A percentile compares a stretch with the other conserved stretches of the same genome.
phyloP scores from a whole-genome alignment of 2,888 invertebrate genomes.

The Acleris emargana region DNA sequence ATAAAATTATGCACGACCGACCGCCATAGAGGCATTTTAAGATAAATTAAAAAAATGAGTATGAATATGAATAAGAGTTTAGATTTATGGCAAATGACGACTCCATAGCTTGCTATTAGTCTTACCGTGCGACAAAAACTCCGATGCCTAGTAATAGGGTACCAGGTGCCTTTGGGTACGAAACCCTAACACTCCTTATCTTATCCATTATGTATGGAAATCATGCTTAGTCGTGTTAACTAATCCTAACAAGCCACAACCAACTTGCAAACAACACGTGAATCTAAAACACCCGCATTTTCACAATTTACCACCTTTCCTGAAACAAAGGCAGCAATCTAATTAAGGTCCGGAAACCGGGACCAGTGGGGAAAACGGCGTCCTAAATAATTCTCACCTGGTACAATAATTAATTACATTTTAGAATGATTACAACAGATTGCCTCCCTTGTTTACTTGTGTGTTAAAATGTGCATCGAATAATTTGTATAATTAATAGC shows the following conservation, averaged over 20 bases:
- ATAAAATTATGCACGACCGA: too few relatives aligned
- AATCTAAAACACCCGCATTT: conserved; percentile 20
- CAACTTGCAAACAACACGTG: conserved; percentile 15
- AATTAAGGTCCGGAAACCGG: conserved; percentile 34
- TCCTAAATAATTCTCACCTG: conserved; percentile 37
- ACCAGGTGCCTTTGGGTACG: too few relatives aligned
- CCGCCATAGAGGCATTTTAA: too few relatives aligned
- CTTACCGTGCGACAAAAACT: too few relatives aligned
- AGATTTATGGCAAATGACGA: too few relatives aligned
- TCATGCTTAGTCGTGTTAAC: neutral
- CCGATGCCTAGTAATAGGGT: too few relatives aligned
- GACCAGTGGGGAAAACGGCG: conserved; percentile 30
- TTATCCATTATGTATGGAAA: too few relatives aligned
- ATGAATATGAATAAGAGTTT: too few relatives aligned
- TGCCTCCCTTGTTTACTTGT: conserved; percentile 29
- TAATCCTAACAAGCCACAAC: conserved; percentile 14
- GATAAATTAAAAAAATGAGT: too few relatives aligned
- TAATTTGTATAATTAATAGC: conserved; percentile 29
- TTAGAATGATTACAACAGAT: conserved; percentile 37
- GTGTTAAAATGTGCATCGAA: conserved; percentile 26
- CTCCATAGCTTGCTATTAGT: too few relatives aligned
- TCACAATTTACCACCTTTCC: conserved; percentile 35
- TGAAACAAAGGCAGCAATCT: conserved; percentile 35
- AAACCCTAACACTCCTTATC: too few relatives aligned
- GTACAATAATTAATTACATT: conserved; percentile 34